Percentiles rank a stretch among this genome's conserved stretches.
Evolutionary conservation across 1,140 invertebrate species (phyloP).

Genomic region (Pseudomyrmex pallidus): DNA sequence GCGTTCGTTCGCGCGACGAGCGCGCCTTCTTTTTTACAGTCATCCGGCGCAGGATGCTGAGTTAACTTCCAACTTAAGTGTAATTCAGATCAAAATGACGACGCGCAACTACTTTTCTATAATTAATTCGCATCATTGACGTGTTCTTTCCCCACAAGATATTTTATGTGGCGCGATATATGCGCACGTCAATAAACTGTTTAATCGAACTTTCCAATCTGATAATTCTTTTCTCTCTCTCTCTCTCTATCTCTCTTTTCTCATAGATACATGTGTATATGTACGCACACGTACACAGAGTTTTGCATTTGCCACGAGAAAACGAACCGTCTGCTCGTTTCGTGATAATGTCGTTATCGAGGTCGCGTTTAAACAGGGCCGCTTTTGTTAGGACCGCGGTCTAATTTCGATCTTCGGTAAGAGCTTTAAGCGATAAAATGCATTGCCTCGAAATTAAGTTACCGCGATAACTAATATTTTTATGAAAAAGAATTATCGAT

Average conservation of each 20-base stretch:
- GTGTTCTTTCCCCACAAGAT: constrained; percentile 62
- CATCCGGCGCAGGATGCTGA: constrained; percentile 48
- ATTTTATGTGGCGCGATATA: constrained; percentile 55
- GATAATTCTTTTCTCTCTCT: constrained; percentile 2
- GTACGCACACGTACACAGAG: not conserved
- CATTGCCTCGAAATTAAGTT: no score
- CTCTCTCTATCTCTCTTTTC: not conserved
- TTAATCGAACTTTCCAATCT: constrained; percentile 69
- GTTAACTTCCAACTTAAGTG: constrained; percentile 16
- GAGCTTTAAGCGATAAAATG: no score
- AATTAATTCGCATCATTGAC: constrained; percentile 69
- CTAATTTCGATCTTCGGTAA: constrained; percentile 7
- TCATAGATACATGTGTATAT: no score
- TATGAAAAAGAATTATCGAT: no score
- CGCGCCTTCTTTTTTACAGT: constrained; percentile 45
- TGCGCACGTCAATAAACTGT: constrained; percentile 42
- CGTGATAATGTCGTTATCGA: constrained; percentile 46
- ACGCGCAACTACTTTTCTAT: constrained; percentile 45
- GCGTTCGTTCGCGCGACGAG: not conserved
- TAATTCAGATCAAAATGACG: constrained; percentile 53
- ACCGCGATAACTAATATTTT: no score
- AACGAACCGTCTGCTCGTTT: constrained; percentile 28
- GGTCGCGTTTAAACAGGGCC: constrained; percentile 7
- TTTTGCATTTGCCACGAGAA: constrained; percentile 26
- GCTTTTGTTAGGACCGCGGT: not conserved